Evolutionary conservation across 2,113 vertebrate species (phyloP).

Genomic region (Chlamydotis undulata): DNA sequence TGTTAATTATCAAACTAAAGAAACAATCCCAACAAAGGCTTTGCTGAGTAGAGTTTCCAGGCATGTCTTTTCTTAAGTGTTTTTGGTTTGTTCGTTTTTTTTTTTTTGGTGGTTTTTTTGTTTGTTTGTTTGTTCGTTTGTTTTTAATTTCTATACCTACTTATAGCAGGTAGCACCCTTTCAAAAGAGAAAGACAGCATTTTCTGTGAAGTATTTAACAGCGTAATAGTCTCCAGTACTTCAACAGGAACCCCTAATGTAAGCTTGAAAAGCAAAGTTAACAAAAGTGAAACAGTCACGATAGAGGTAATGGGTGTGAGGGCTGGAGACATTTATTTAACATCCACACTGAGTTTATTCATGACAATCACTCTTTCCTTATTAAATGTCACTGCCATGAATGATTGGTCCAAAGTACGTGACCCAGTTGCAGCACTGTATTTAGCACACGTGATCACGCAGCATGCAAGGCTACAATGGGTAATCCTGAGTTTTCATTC

Average conservation of each 20-base stretch:
- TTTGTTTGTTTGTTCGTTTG: no score
- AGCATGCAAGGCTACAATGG: not conserved
- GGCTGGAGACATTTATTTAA: not conserved
- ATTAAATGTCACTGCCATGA: not conserved
- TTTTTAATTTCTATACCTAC: not conserved
- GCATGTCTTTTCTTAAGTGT: not conserved
- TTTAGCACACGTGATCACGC: not conserved
- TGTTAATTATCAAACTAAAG: not conserved
- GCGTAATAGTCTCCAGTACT: not conserved
- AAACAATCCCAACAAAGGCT: not conserved
- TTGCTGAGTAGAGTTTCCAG: not conserved
- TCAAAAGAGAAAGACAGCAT: not conserved
- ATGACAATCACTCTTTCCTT: not conserved
- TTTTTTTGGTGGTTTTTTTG: not conserved
- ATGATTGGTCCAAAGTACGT: not conserved
- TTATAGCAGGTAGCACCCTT: not conserved
- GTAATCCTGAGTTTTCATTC: not conserved
- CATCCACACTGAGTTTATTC: not conserved
- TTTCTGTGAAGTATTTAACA: not conserved
- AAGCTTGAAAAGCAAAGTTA: not conserved
- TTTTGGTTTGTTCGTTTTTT: not conserved
- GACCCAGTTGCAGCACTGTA: not conserved
- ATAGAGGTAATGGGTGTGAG: not conserved
- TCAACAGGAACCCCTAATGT: not conserved
- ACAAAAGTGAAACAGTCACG: not conserved